Percentiles rank a stretch among this genome's conserved stretches.
Evolutionary conservation across 2,797 vertebrate species (phyloP).

Genomic region (Chaetophractus vellerosus): DNA sequence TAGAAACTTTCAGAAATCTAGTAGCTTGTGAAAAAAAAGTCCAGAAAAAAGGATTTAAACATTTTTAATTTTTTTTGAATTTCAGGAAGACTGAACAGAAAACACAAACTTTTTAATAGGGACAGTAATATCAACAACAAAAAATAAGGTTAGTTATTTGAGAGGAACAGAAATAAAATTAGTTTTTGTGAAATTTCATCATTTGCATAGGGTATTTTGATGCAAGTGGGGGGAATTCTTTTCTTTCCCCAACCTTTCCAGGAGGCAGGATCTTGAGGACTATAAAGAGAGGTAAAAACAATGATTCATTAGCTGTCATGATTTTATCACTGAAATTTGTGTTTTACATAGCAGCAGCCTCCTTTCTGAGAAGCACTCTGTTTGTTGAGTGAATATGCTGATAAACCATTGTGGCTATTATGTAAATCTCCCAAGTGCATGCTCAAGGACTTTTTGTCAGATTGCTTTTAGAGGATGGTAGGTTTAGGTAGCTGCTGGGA

Average conservation of each 20-base stretch:
- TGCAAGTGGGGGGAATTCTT: not conserved
- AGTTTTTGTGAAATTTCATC: not conserved
- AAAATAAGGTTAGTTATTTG: not conserved
- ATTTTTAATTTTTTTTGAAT: not conserved
- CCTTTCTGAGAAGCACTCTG: not conserved
- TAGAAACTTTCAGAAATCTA: constrained; percentile 15
- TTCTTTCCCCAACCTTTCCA: not conserved
- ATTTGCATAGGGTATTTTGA: not conserved
- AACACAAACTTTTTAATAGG: not conserved
- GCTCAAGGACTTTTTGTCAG: not conserved
- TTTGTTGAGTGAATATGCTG: not conserved
- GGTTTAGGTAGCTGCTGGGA: not conserved
- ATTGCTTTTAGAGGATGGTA: not conserved
- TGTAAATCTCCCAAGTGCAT: not conserved
- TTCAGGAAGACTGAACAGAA: not conserved
- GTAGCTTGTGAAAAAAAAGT: constrained; percentile 41
- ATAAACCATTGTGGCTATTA: too few relatives aligned
- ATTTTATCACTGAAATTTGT: not conserved
- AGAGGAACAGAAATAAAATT: constrained; percentile 48
- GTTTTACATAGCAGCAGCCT: not conserved
- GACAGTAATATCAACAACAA: not conserved
- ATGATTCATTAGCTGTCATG: not conserved
- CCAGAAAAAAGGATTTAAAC: constrained; percentile 39
- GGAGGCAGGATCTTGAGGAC: not conserved
- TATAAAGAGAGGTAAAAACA: not conserved